A percentile compares a stretch with the other conserved stretches of the same genome.
Conservation (phyloP, 1,140 invertebrate species). For the Oreohelix idahoensis region DNA sequence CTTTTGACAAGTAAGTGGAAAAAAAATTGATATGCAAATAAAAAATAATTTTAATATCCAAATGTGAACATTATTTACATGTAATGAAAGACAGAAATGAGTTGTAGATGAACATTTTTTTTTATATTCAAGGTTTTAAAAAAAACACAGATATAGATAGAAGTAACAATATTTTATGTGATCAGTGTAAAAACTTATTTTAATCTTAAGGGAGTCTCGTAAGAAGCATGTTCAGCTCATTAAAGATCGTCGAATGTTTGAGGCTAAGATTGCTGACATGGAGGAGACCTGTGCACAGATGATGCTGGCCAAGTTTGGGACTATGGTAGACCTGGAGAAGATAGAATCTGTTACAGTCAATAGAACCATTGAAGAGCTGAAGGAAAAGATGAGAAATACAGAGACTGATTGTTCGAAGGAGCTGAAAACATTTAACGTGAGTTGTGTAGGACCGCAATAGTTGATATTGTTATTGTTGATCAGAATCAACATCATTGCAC, state of each 20-base stretch:
- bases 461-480: too few species aligned
- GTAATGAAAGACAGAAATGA: too few species aligned
- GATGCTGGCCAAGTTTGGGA: conserved; percentile 72
- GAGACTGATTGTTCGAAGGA: conserved; percentile 66
- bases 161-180: too few species aligned
- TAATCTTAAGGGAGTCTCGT: conserved; percentile 65
- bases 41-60: too few species aligned
- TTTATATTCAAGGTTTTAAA: too few species aligned
- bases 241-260: conserved; percentile 70
- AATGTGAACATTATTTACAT: too few species aligned
- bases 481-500: too few species aligned
- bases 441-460: conserved; percentile 26
- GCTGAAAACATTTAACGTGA: conserved; percentile 59
- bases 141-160: too few species aligned
- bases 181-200: too few species aligned
- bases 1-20: too few species aligned
- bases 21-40: too few species aligned
- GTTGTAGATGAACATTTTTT: too few species aligned
- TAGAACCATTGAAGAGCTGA: conserved; percentile 70
- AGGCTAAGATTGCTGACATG: conserved; percentile 65
- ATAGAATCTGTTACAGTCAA: conserved; percentile 72
- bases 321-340: conserved; percentile 71
- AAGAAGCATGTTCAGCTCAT: conserved; percentile 71
- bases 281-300: conserved; percentile 69
- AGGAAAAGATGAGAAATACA: conserved; percentile 66